A percentile compares a stretch with the other conserved stretches of the same genome.
phyloP scores from a whole-genome alignment of 1,140 invertebrate species.

The Atopsyche davidsoni region DNA sequence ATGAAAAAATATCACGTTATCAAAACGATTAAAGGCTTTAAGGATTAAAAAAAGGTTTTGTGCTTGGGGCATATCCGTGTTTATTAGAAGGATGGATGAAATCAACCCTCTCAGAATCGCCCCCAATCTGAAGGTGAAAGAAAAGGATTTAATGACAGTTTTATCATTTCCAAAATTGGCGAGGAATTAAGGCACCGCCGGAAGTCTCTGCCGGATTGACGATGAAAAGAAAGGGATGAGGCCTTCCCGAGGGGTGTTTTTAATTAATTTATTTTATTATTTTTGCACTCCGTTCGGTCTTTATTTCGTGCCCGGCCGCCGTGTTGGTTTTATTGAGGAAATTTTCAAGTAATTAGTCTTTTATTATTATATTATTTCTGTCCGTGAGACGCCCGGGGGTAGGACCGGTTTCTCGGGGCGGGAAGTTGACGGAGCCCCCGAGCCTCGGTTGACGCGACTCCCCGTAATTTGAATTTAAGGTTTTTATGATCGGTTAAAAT shows the following conservation, averaged over 20 bases:
- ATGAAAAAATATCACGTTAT: no score
- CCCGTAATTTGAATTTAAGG: conserved; percentile 28
- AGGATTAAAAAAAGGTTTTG: no score
- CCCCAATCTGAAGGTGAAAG: conserved; percentile 28
- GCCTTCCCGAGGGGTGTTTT: conserved; percentile 26
- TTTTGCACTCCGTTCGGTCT: conserved; percentile 32
- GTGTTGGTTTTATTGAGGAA: conserved; percentile 33
- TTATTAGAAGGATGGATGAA: background rate
- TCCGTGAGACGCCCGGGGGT: conserved; percentile 20
- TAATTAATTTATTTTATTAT: conserved; percentile 33
- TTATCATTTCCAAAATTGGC: conserved; percentile 32
- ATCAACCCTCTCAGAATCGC: conserved; percentile 5
- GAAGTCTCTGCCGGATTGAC: conserved; percentile 29
- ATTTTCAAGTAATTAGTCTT: conserved; percentile 33
- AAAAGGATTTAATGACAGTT: conserved; percentile 32
- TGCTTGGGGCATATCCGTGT: no score
- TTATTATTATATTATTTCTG: conserved; percentile 33
- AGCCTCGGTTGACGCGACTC: conserved; percentile 15
- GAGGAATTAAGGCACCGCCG: conserved; percentile 27
- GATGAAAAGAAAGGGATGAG: conserved; percentile 16
- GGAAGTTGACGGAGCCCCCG: conserved; percentile 13
- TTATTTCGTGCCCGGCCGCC: conserved; percentile 29
- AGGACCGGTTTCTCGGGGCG: background rate
- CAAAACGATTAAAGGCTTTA: no score
- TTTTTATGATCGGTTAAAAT: conserved; percentile 31